Evolutionary conservation across 2,888 invertebrate species (phyloP).

Genomic region (Rhagonycha fulva): DNA sequence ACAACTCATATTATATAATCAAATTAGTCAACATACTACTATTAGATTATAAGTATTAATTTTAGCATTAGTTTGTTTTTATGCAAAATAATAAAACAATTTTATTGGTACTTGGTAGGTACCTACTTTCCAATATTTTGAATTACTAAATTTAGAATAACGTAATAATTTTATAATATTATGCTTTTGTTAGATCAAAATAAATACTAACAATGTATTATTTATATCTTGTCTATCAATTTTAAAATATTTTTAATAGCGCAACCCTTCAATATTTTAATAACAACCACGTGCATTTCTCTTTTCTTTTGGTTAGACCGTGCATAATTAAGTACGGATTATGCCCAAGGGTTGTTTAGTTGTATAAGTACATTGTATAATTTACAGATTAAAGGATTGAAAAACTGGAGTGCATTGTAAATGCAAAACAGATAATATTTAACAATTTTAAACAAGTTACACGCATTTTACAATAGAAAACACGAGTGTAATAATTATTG

Average conservation of each 20-base stretch:
- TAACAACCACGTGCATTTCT: neutral
- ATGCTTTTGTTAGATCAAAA: too few relatives aligned
- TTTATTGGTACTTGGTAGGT: too few relatives aligned
- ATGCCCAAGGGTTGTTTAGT: neutral
- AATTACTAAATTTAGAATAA: too few relatives aligned
- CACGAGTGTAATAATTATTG: neutral
- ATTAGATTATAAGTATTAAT: too few relatives aligned
- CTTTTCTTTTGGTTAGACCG: neutral
- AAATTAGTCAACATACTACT: too few relatives aligned
- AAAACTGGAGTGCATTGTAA: neutral
- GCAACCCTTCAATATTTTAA: neutral
- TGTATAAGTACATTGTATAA: conserved; percentile 1
- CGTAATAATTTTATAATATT: too few relatives aligned
- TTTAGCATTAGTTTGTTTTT: too few relatives aligned
- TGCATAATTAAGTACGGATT: conserved; percentile 1
- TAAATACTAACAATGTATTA: too few relatives aligned
- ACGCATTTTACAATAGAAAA: neutral
- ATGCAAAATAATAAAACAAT: too few relatives aligned
- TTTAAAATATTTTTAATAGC: neutral
- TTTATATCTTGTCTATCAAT: neutral
- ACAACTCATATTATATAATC: too few relatives aligned
- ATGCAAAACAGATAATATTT: neutral
- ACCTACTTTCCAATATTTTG: too few relatives aligned
- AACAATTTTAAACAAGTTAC: neutral
- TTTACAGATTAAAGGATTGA: conserved; percentile 1